Evolutionary conservation across 1,140 invertebrate species (phyloP).

Genomic region (Pinna nobilis): DNA sequence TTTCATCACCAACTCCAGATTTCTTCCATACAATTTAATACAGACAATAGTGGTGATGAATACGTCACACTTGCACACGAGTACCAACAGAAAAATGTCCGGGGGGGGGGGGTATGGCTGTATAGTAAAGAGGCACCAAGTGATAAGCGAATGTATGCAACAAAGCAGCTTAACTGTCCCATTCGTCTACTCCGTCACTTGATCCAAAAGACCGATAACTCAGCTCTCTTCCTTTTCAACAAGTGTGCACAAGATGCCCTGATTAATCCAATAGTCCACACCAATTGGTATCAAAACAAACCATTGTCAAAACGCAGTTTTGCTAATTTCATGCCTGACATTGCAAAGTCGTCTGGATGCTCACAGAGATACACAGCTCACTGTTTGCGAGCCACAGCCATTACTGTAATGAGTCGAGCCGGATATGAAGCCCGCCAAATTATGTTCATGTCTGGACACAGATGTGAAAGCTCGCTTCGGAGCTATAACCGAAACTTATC

Average conservation of each 20-base stretch:
- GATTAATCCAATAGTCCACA: neutral
- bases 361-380: slow-evolving; percentile 6
- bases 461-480: slow-evolving; percentile 13
- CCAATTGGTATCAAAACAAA: slow-evolving; percentile 11
- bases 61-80: slow-evolving; percentile 8
- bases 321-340: slow-evolving; percentile 15
- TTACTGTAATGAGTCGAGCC: neutral
- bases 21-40: slow-evolving; percentile 1
- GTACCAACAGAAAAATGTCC: slow-evolving; percentile 16
- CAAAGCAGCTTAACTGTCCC: neutral
- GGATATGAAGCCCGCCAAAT: slow-evolving; percentile 23
- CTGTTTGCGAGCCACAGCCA: slow-evolving; percentile 4
- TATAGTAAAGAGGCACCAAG: too few relatives aligned
- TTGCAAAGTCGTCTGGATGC: neutral
- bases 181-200: neutral
- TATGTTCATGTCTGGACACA: slow-evolving; percentile 35
- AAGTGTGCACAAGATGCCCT: neutral
- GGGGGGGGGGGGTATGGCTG: too few relatives aligned
- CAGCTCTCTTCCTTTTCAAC: neutral
- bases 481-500: slow-evolving; percentile 9
- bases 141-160: slow-evolving; percentile 5
- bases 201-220: neutral
- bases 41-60: slow-evolving; percentile 10
- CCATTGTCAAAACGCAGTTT: neutral
- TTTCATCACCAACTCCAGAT: slow-evolving; percentile 32